Conservation (phyloP, 2,797 vertebrate species). For the Brachyalestes nurse region DNA sequence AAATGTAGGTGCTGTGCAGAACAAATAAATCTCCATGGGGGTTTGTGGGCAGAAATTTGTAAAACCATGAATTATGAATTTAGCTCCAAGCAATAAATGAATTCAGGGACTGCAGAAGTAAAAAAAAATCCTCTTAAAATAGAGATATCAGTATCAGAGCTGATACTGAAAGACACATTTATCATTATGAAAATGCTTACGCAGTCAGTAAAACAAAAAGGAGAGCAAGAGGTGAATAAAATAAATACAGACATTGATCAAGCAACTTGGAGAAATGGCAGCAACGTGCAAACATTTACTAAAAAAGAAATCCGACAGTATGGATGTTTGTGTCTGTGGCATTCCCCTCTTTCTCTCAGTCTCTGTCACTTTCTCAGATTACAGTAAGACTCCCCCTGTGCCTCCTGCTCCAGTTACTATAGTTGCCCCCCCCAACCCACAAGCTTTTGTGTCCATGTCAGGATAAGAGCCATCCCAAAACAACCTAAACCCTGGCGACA, state of each 20-base stretch:
- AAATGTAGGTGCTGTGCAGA: conserved; percentile 73
- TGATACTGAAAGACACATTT: conserved; percentile 17
- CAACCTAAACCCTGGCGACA: conserved; percentile 57
- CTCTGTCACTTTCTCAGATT: conserved; percentile 47
- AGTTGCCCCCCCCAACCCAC: conserved; percentile 38
- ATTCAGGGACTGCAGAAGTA: conserved; percentile 44
- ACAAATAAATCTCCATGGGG: conserved; percentile 75
- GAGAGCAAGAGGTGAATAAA: neutral
- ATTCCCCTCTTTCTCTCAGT: neutral
- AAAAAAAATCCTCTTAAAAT: conserved; percentile 54
- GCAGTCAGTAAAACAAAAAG: conserved; percentile 7
- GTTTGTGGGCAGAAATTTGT: conserved; percentile 64
- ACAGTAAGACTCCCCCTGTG: conserved; percentile 34
- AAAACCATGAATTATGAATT: conserved; percentile 74
- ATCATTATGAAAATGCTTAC: conserved; percentile 27
- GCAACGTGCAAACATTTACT: neutral
- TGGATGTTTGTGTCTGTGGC: conserved; percentile 16
- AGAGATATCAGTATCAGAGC: conserved; percentile 65
- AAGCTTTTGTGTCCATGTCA: conserved; percentile 62
- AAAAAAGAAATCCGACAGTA: neutral
- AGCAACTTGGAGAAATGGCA: neutral
- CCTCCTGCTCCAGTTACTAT: conserved; percentile 36
- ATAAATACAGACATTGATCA: conserved; percentile 14
- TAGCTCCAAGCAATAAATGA: conserved; percentile 65
- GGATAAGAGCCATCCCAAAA: conserved; percentile 58